Evolutionary conservation across 2,113 vertebrate species (phyloP).

Genomic region (Passer montanus): DNA sequence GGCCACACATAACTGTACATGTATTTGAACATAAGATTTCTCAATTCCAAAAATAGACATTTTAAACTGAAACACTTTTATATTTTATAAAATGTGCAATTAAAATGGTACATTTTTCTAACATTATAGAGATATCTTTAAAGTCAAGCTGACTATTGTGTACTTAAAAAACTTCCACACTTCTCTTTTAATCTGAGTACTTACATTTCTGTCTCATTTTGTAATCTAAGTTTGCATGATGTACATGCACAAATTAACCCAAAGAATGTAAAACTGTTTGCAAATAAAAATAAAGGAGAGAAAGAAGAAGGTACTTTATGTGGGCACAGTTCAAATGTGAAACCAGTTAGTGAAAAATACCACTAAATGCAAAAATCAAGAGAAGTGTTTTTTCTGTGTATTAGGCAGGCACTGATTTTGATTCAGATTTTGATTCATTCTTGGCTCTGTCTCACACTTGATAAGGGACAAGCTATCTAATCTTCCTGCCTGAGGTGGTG

Average conservation of each 20-base stretch:
- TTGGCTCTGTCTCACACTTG: neutral
- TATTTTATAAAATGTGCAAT: no score
- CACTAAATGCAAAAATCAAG: neutral
- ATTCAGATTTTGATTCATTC: neutral
- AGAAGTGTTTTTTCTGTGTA: neutral
- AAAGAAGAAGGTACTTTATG: neutral
- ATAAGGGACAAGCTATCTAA: neutral
- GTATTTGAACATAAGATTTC: neutral
- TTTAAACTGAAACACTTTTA: neutral
- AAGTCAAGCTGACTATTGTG: neutral
- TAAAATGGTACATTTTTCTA: neutral
- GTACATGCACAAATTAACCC: neutral
- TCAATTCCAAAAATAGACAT: neutral
- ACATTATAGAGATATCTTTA: neutral
- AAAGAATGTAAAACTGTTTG: neutral
- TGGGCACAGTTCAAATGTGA: neutral
- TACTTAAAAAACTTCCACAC: neutral
- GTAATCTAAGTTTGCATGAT: neutral
- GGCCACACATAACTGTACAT: neutral
- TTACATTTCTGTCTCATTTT: neutral
- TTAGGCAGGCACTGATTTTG: neutral
- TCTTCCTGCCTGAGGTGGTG: neutral
- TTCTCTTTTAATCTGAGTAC: neutral
- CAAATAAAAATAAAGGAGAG: neutral
- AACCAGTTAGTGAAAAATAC: neutral